Percentiles rank a stretch among this genome's conserved stretches.
Evolutionary conservation across 2,888 invertebrate genomes (phyloP).

Genomic region (Nymphalis polychloros): DNA sequence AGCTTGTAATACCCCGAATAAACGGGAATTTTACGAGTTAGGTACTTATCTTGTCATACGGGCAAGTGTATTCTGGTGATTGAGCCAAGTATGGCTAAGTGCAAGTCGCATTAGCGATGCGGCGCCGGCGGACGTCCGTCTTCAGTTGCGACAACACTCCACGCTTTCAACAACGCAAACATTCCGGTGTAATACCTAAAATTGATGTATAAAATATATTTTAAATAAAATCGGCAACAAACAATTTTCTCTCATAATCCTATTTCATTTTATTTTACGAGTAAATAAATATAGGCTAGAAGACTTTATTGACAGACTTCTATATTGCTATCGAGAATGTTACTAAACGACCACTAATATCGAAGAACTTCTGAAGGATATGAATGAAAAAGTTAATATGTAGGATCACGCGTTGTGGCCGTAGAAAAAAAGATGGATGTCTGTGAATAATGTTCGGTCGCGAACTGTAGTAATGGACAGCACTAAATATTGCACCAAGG

Average conservation of each 20-base stretch:
- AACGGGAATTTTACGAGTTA: slow-evolving; percentile 28
- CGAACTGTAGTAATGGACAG: slow-evolving; percentile 81
- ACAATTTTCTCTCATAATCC: neutral
- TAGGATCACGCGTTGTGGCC: slow-evolving; percentile 61
- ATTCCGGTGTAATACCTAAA: slow-evolving; percentile 43
- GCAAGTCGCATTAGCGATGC: slow-evolving; percentile 71
- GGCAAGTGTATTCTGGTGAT: slow-evolving; percentile 34
- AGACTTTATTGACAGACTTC: neutral
- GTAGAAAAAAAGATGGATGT: slow-evolving; percentile 77
- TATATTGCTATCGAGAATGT: neutral
- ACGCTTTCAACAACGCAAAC: slow-evolving; percentile 62
- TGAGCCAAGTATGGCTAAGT: slow-evolving; percentile 56
- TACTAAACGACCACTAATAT: slow-evolving; percentile 50
- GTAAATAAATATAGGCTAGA: neutral
- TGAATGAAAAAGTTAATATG: slow-evolving; percentile 72
- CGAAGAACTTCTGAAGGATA: slow-evolving; percentile 51
- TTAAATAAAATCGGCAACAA: neutral
- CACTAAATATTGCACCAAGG: slow-evolving; percentile 80
- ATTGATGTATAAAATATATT: slow-evolving; percentile 8
- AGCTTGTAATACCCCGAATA: slow-evolving; percentile 24
- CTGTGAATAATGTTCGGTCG: slow-evolving; percentile 80
- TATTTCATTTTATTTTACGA: neutral
- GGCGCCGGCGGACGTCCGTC: slow-evolving; percentile 74
- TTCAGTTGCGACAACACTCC: slow-evolving; percentile 57
- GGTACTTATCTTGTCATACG: slow-evolving; percentile 35